phyloP scores from a whole-genome alignment of 2,113 vertebrate genomes.

The Cynoglossus semilaevis region DNA sequence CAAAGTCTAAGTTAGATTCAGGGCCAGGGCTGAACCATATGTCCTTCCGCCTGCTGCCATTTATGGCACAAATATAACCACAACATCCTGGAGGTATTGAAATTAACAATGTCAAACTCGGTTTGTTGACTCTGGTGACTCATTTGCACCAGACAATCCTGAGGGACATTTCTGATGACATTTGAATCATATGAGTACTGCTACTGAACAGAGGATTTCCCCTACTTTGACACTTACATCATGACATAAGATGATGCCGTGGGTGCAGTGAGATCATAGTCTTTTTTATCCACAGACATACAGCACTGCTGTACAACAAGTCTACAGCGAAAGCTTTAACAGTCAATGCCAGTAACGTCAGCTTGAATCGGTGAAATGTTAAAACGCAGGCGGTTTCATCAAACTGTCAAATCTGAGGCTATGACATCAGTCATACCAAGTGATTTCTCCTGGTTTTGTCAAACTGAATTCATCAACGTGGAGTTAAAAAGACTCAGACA shows the following conservation, averaged over 20 bases:
- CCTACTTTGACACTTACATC: background rate
- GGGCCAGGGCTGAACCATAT: too few species aligned
- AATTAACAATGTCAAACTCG: background rate
- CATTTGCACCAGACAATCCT: background rate
- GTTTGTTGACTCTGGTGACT: background rate
- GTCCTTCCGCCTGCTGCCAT: too few species aligned
- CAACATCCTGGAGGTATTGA: background rate
- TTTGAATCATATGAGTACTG: background rate
- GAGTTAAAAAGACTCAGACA: too few species aligned
- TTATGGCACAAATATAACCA: background rate
- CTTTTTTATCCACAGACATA: too few species aligned
- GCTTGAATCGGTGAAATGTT: too few species aligned
- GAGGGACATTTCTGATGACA: background rate
- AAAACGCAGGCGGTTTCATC: slow-evolving; percentile 24
- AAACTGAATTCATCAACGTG: background rate
- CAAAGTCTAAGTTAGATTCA: too few species aligned
- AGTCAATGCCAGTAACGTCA: too few species aligned
- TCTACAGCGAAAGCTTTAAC: too few species aligned
- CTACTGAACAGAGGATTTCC: slow-evolving; percentile 1
- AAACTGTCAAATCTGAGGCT: slow-evolving; percentile 14
- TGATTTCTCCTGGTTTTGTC: background rate
- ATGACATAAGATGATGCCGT: too few species aligned
- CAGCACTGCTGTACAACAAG: too few species aligned
- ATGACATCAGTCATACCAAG: slow-evolving; percentile 1
- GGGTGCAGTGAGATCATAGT: too few species aligned